These are phyloP conservation scores for Eupithecia inturbata DNA, from an alignment of 2,888 invertebrate species.

Conservation along the genomic window DNA sequence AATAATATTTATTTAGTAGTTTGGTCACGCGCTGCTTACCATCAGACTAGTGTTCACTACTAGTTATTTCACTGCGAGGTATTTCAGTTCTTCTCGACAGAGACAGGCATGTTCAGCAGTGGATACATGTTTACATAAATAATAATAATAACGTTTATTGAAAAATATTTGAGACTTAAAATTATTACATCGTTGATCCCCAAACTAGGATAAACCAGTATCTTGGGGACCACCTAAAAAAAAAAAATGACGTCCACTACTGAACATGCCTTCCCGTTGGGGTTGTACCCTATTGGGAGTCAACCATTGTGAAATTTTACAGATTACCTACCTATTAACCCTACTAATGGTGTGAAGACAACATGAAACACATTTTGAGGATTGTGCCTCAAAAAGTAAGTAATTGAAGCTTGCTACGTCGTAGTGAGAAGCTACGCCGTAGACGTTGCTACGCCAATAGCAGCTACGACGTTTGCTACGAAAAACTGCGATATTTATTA, in stretches of 20 bases:
- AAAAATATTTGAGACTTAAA: too few relatives aligned
- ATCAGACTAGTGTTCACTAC: slow-evolving; percentile 1
- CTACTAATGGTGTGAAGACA: neutral
- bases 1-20: slow-evolving; percentile 43
- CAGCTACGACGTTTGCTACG: neutral
- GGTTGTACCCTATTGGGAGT: too few relatives aligned
- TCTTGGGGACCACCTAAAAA: too few relatives aligned
- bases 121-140: too few relatives aligned
- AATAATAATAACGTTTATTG: too few relatives aligned
- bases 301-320: neutral
- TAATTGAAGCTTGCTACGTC: neutral
- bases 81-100: too few relatives aligned
- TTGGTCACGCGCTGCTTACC: slow-evolving; percentile 41
- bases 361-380: neutral
- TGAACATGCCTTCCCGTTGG: too few relatives aligned
- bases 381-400: neutral
- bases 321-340: neutral
- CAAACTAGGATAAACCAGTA: too few relatives aligned
- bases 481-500: neutral
- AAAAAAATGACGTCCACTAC: too few relatives aligned
- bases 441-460: neutral
- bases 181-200: too few relatives aligned
- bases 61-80: too few relatives aligned
- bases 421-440: neutral
- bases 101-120: too few relatives aligned